phyloP scores from a whole-genome alignment of 2,113 vertebrate genomes.

The Rhizomys pruinosus region DNA sequence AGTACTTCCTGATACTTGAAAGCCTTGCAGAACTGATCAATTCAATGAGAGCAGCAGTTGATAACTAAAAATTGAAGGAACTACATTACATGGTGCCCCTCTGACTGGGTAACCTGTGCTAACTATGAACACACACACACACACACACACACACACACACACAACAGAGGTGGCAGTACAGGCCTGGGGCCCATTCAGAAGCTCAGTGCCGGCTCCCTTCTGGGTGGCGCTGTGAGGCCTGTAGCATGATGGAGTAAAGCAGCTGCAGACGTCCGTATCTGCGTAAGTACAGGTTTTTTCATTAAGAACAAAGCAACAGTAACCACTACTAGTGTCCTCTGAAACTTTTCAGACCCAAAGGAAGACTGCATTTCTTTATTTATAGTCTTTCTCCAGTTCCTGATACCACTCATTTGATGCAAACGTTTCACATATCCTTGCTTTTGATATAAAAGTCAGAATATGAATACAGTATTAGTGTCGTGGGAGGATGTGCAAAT shows the following conservation, averaged over 20 bases:
- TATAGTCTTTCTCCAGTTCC: slow-evolving; percentile 40
- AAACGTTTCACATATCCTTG: slow-evolving; percentile 15
- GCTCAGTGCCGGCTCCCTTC: background rate
- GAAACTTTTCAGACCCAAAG: slow-evolving; percentile 9
- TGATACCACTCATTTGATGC: background rate
- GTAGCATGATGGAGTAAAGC: background rate
- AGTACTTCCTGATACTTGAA: slow-evolving; percentile 62
- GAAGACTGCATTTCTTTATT: slow-evolving; percentile 39
- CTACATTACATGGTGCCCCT: slow-evolving; percentile 6
- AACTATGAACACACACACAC: background rate
- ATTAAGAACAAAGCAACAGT: background rate
- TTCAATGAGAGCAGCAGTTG: slow-evolving; percentile 45
- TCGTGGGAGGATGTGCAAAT: background rate
- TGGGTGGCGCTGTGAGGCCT: background rate
- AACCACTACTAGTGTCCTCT: background rate
- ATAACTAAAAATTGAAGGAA: slow-evolving; percentile 49
- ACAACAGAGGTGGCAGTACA: fast-evolving
- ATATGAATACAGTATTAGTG: slow-evolving; percentile 42
- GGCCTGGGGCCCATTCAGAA: background rate
- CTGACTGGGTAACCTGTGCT: slow-evolving; percentile 50
- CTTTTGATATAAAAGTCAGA: slow-evolving; percentile 43
- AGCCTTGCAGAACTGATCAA: slow-evolving; percentile 63
- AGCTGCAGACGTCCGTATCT: background rate
- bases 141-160: background rate
- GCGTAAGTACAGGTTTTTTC: background rate